phyloP scores from a whole-genome alignment of 2,797 vertebrate species.

The Selene dorsalis region DNA sequence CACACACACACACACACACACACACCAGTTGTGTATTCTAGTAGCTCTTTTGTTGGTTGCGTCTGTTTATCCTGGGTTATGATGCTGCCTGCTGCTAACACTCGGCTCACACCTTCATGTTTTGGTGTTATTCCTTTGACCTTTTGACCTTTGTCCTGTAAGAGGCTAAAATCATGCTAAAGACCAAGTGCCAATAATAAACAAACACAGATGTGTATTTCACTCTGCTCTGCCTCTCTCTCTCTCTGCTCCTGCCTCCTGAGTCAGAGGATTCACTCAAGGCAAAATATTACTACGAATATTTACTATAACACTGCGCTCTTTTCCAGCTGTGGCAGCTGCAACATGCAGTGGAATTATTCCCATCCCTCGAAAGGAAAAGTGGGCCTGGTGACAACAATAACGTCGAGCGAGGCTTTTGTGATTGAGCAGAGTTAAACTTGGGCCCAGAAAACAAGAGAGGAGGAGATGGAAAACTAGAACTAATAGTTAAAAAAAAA shows the following conservation, averaged over 20 bases:
- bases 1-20: constrained; percentile 1
- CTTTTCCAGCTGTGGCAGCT: constrained; percentile 67
- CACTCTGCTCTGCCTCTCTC: not conserved
- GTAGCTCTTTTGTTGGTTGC: constrained; percentile 73
- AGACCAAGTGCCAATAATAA: constrained; percentile 39
- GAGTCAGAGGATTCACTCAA: constrained; percentile 60
- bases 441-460: constrained; percentile 4
- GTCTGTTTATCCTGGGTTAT: constrained; percentile 73
- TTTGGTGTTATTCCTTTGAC: constrained; percentile 9
- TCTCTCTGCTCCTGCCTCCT: constrained; percentile 30
- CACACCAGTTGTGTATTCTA: constrained; percentile 69
- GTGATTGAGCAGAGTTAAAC: constrained; percentile 29
- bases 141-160: constrained; percentile 3
- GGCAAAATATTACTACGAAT: constrained; percentile 53
- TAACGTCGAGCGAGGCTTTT: constrained; percentile 40
- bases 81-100: constrained; percentile 62
- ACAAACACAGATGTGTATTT: constrained; percentile 49
- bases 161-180: constrained; percentile 22
- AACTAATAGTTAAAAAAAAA: not conserved
- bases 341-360: constrained; percentile 58
- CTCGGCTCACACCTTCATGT: not conserved
- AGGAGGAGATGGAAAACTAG: not conserved
- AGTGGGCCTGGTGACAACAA: constrained; percentile 69
- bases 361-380: constrained; percentile 75
- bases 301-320: constrained; percentile 66